A percentile compares a stretch with the other conserved stretches of the same genome.
These are phyloP conservation scores for Antennarius maculatus DNA, from an alignment of 2,797 vertebrate genomes.

Conservation along the genomic window DNA sequence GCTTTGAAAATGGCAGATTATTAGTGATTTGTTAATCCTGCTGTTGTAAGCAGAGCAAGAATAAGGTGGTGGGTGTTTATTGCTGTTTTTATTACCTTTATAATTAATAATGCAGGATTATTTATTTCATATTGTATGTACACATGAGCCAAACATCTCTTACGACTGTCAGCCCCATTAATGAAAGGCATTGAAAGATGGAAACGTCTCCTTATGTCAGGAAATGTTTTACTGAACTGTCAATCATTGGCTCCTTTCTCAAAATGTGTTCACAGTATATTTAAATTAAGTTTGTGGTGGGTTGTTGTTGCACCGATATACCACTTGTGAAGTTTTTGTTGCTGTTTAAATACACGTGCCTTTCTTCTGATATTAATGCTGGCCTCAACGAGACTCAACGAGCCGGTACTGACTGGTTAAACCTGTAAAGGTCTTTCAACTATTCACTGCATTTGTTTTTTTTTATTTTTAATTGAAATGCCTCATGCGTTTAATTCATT, in stretches of 20 bases:
- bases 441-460: background rate
- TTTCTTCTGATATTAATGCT: constrained; percentile 37
- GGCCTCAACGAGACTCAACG: constrained; percentile 45
- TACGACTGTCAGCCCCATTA: constrained; percentile 30
- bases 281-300: constrained; percentile 54
- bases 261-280: constrained; percentile 26
- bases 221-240: constrained; percentile 15
- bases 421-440: constrained; percentile 11
- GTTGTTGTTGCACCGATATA: constrained; percentile 48
- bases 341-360: constrained; percentile 39
- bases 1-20: background rate
- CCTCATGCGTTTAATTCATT: background rate
- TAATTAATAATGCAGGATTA: constrained; percentile 45
- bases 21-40: constrained; percentile 64
- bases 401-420: constrained; percentile 29
- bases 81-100: constrained; percentile 30
- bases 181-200: constrained; percentile 34
- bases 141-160: constrained; percentile 29
- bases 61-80: constrained; percentile 63
- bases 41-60: constrained; percentile 80
- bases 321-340: constrained; percentile 12
- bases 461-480: background rate
- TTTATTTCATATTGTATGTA: constrained; percentile 67
- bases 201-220: constrained; percentile 7
- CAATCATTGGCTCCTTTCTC: constrained; percentile 5